These are phyloP conservation scores for Endomychus coccineus DNA, from an alignment of 2,888 invertebrate species.

Conservation along the genomic window DNA sequence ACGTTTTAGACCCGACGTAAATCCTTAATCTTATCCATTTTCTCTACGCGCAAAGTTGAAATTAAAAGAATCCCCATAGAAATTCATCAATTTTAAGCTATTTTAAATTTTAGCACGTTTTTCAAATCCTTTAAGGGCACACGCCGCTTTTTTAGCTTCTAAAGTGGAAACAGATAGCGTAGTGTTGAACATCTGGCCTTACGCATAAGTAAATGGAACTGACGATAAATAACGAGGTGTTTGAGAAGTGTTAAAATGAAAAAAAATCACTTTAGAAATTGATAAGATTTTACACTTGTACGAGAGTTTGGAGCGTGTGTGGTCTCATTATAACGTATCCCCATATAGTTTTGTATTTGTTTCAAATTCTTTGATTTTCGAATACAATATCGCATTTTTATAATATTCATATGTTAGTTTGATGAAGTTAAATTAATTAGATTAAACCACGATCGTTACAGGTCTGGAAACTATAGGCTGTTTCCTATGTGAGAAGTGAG, in stretches of 20 bases:
- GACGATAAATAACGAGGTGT: constrained; percentile 12
- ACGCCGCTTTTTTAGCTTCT: constrained; percentile 4
- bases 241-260: constrained; percentile 10
- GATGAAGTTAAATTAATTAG: no score
- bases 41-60: constrained; percentile 7
- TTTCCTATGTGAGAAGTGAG: no score
- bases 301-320: constrained; percentile 2
- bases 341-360: no score
- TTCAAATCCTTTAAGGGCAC: constrained; percentile 5
- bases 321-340: no score
- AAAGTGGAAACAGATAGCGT: constrained; percentile 1
- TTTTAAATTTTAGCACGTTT: constrained; percentile 6
- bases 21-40: background rate
- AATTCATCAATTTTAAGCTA: constrained; percentile 14
- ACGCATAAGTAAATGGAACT: constrained; percentile 6
- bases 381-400: no score
- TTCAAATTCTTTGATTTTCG: no score
- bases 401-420: no score
- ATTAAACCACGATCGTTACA: no score
- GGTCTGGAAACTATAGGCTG: no score
- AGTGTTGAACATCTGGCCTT: constrained; percentile 8
- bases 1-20: no score
- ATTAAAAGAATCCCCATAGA: constrained; percentile 13
- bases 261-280: constrained; percentile 12
- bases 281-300: constrained; percentile 9